A percentile compares a stretch with the other conserved stretches of the same genome.
Conservation (phyloP, 2,888 invertebrate genomes). For the Hecatera dysodea region DNA sequence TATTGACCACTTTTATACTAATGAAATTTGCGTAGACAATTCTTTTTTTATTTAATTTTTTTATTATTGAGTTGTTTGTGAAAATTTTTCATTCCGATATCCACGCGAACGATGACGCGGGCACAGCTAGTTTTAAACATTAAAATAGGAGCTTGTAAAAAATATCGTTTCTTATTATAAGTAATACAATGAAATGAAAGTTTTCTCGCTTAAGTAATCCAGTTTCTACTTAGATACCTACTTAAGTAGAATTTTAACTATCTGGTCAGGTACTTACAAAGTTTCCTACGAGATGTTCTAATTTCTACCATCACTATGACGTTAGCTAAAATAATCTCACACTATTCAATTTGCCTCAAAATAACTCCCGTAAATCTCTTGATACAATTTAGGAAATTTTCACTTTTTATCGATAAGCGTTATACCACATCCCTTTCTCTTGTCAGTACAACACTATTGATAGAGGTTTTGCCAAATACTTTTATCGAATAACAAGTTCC, state of each 20-base stretch:
- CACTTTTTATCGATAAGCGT: slow-evolving; percentile 52
- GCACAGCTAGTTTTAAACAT: background rate
- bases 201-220: too few relatives aligned
- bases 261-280: background rate
- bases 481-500: slow-evolving; percentile 71
- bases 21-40: too few relatives aligned
- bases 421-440: slow-evolving; percentile 69
- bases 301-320: background rate
- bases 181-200: too few relatives aligned
- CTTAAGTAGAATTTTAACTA: too few relatives aligned
- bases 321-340: slow-evolving; percentile 24
- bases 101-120: too few relatives aligned
- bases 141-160: background rate
- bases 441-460: slow-evolving; percentile 66
- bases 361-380: slow-evolving; percentile 39
- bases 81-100: too few relatives aligned
- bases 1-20: too few relatives aligned
- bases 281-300: background rate
- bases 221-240: too few relatives aligned
- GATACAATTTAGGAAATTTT: slow-evolving; percentile 52
- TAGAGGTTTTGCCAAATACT: slow-evolving; percentile 70
- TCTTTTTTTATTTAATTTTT: too few relatives aligned
- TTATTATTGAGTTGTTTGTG: too few relatives aligned
- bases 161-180: background rate
- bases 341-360: slow-evolving; percentile 36